Conservation (phyloP, 1,140 invertebrate species). For the Hyphantria cunea region DNA sequence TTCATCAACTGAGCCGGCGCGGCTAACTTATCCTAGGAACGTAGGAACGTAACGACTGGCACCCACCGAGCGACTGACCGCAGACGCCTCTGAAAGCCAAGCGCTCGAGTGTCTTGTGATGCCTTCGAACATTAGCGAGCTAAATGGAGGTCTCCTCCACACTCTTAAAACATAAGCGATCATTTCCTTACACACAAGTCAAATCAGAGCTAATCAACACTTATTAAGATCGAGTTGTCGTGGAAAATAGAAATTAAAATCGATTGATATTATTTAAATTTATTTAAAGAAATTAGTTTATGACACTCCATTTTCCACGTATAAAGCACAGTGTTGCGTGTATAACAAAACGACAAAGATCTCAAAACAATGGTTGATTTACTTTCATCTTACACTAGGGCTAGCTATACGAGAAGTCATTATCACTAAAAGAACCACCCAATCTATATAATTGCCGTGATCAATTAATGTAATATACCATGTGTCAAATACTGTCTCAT, state of each 20-base stretch:
- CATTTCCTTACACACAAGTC: slow-evolving; percentile 30
- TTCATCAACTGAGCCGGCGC: slow-evolving; percentile 13
- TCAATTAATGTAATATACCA: slow-evolving; percentile 43
- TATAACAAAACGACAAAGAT: slow-evolving; percentile 32
- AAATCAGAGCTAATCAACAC: slow-evolving; percentile 19
- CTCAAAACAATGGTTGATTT: slow-evolving; percentile 30
- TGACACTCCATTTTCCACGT: slow-evolving; percentile 59
- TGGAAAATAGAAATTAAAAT: slow-evolving; percentile 70
- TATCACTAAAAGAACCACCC: slow-evolving; percentile 40
- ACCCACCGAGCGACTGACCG: slow-evolving; percentile 32
- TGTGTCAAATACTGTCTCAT: slow-evolving; percentile 24
- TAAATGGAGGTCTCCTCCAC: slow-evolving; percentile 31
- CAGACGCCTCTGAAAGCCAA: slow-evolving; percentile 17
- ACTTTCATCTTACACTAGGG: slow-evolving; percentile 29
- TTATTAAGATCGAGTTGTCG: slow-evolving; percentile 36
- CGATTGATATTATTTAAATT: slow-evolving; percentile 44
- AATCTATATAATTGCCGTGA: slow-evolving; percentile 35
- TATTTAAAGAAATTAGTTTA: slow-evolving; percentile 39
- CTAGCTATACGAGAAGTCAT: slow-evolving; percentile 33
- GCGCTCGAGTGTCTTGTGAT: slow-evolving; percentile 23
- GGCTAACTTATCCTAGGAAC: neutral
- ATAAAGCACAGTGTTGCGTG: slow-evolving; percentile 34
- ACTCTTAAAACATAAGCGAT: slow-evolving; percentile 34
- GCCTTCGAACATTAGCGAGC: slow-evolving; percentile 36
- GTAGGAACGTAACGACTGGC: no score